phyloP scores from a whole-genome alignment of 2,797 vertebrate species.

The Echiichthys vipera region DNA sequence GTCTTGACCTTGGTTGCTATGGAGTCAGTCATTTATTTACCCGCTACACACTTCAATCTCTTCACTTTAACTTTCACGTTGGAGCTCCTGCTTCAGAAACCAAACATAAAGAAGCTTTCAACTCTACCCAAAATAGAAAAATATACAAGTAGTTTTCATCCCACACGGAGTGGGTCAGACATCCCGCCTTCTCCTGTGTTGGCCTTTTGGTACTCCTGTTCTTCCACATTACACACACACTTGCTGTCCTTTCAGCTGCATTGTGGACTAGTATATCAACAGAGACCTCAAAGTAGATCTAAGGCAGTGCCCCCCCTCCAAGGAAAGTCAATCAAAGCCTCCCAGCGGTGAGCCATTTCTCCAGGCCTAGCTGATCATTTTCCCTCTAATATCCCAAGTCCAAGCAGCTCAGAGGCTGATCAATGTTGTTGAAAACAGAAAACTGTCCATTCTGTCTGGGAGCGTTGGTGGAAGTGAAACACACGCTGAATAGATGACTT shows the following conservation, averaged over 20 bases:
- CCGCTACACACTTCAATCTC: background rate
- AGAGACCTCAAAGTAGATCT: conserved; percentile 54
- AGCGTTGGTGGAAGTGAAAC: conserved; percentile 60
- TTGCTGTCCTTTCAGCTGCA: conserved; percentile 40
- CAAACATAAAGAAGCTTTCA: conserved; percentile 39
- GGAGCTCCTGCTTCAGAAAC: conserved; percentile 41
- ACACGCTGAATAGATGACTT: conserved; percentile 78
- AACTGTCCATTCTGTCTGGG: conserved; percentile 68
- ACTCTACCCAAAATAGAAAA: conserved; percentile 66
- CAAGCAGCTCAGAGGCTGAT: conserved; percentile 74
- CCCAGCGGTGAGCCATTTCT: conserved; percentile 73
- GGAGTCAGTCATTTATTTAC: conserved; percentile 13
- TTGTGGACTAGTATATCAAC: conserved; percentile 56
- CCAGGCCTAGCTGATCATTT: conserved; percentile 78
- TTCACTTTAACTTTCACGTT: conserved; percentile 6
- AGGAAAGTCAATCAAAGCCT: conserved; percentile 81
- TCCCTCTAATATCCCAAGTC: conserved; percentile 71
- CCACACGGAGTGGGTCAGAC: conserved; percentile 64
- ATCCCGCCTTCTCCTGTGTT: conserved; percentile 57
- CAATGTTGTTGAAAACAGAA: conserved; percentile 80
- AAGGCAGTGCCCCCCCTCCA: conserved; percentile 45
- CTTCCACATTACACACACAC: conserved; percentile 33
- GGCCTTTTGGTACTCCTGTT: conserved; percentile 58
- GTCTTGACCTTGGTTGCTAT: background rate
- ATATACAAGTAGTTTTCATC: conserved; percentile 60